phyloP scores from a whole-genome alignment of 2,888 invertebrate genomes.

The Limnephilus rhombicus region DNA sequence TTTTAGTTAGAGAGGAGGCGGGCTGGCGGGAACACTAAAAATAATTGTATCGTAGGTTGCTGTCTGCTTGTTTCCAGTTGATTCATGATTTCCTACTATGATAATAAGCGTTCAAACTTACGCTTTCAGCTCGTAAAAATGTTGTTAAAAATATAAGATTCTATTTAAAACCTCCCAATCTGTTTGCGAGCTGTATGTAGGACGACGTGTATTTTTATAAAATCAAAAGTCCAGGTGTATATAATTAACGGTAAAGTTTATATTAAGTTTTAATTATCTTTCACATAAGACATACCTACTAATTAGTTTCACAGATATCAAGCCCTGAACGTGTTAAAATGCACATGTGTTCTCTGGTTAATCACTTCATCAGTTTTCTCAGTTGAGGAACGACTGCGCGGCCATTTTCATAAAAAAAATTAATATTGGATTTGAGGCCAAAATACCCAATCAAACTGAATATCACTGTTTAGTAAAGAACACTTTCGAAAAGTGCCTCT shows the following conservation, averaged over 20 bases:
- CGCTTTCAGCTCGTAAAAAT: not conserved
- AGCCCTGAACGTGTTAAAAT: not conserved
- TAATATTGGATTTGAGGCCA: too few relatives aligned
- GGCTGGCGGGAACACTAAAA: constrained; percentile 12
- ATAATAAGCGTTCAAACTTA: not conserved
- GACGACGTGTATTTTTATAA: not conserved
- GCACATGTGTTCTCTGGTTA: not conserved
- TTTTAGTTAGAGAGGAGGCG: constrained; percentile 4
- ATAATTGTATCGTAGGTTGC: constrained; percentile 10
- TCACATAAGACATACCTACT: not conserved
- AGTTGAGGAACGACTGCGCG: too few relatives aligned
- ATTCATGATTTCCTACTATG: not conserved
- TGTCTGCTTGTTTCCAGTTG: not conserved
- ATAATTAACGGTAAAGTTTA: not conserved
- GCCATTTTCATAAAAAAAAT: too few relatives aligned
- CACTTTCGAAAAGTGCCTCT: too few relatives aligned
- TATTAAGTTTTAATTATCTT: not conserved
- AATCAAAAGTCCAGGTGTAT: not conserved
- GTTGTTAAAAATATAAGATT: not conserved
- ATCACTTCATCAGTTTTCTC: too few relatives aligned
- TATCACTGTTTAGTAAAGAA: too few relatives aligned
- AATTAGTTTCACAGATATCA: not conserved
- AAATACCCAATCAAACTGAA: too few relatives aligned
- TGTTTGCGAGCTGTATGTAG: not conserved
- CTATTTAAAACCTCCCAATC: not conserved